phyloP scores from a whole-genome alignment of 2,797 vertebrate genomes.

The Eremophila alpestris region DNA sequence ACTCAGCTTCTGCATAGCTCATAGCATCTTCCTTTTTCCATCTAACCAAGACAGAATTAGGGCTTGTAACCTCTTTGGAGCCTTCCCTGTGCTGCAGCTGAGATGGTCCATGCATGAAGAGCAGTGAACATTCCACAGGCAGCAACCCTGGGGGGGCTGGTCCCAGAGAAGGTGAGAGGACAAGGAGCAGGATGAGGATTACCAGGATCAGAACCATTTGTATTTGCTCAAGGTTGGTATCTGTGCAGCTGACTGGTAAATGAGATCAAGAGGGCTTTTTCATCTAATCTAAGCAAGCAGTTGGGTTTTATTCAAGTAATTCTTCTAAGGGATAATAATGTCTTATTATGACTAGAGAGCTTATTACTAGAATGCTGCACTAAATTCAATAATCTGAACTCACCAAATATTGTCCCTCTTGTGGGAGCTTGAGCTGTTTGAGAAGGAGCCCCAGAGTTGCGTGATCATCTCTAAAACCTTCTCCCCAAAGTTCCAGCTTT shows the following conservation, averaged over 20 bases:
- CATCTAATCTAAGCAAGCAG: neutral
- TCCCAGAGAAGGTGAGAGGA: neutral
- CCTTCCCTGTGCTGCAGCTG: neutral
- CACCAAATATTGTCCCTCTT: neutral
- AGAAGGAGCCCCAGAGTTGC: constrained; percentile 26
- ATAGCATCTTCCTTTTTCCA: neutral
- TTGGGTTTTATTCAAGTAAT: constrained; percentile 44
- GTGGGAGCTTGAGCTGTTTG: neutral
- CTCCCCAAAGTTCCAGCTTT: constrained; percentile 11
- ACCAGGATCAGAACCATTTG: neutral
- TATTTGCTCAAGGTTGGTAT: neutral
- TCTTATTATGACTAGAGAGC: constrained; percentile 24
- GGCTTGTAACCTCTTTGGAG: neutral
- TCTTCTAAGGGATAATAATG: constrained; percentile 47
- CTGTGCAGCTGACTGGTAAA: neutral
- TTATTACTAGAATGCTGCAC: neutral
- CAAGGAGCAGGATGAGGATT: neutral
- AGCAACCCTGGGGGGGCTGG: neutral
- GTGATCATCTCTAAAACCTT: constrained; percentile 53
- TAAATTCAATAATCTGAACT: constrained; percentile 5
- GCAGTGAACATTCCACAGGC: neutral
- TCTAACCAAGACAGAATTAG: neutral
- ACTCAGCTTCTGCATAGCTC: neutral
- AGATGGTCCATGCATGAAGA: neutral
- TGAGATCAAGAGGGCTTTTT: neutral